Evolutionary conservation across 2,888 invertebrate species (phyloP), one percentile per base, ranked within the genome.

Genomic region (Myopa testacea): DNA sequence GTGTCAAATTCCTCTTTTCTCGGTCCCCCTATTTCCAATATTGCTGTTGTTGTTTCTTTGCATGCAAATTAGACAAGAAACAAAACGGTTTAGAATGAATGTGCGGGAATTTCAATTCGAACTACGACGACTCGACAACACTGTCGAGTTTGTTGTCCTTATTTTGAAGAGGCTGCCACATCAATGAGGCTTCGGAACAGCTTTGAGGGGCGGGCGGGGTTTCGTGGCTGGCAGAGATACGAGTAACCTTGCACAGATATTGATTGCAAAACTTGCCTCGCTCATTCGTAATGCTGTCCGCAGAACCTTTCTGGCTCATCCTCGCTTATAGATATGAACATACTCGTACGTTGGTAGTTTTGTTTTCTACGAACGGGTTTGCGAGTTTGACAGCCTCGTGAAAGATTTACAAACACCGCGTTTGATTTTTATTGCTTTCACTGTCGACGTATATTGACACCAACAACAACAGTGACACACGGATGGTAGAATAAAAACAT

Each of bases 351-450:
- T 8, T 26, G 60, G 50, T 37, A n/a, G 19, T 55, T 37, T 65
- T 65, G 65, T 16, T 63, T 69, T 68, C 26, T 60, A 58, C 37
- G n/a, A 14, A 52, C 38, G 52, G 34, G 19, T 75, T 45, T 74
- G 62, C 67, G 62, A 80, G 76, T 80, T 80, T 84, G 84, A 84
- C 86, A 85, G 76, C 81, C 79, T 78, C 79, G 81, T 83, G 82
- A 84, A 81, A 81, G 83, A 79, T 80, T 79, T 82, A 82, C 83
- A 86, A 85, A 85, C 85, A 85, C 84, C 86, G 82, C 86, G 87
- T 88, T 87, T 87, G 87, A 88, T 87, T 87, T 87, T 88, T 87
- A 87, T 87, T 88, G 87, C 84, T 84, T 85, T 79, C 82, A 81
- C 84, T 86, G 86, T 87, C 88, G 86, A 83, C 82, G 82, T 70